A percentile compares a stretch with the other conserved stretches of the same genome.
These are phyloP conservation scores for Trachelus stipa DNA, from an alignment of 2,888 invertebrate species.

Conservation along the genomic window DNA sequence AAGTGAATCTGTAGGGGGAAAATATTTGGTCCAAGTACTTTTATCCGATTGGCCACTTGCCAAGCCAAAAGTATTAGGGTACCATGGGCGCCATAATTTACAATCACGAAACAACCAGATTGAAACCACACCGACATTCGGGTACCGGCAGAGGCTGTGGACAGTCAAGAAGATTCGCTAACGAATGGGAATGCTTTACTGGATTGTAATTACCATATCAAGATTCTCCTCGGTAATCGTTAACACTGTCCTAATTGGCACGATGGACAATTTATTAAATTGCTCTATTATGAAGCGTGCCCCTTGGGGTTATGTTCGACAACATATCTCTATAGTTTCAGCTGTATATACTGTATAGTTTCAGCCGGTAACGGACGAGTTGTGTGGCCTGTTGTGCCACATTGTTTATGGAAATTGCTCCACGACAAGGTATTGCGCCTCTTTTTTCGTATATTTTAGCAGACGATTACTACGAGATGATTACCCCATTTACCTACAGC, in stretches of 20 bases:
- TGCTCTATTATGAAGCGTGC: conserved; percentile 49
- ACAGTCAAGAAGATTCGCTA: conserved; percentile 21
- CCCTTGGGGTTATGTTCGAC: neutral
- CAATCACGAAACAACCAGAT: conserved; percentile 32
- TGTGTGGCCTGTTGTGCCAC: conserved; percentile 13
- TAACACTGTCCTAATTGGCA: conserved; percentile 49
- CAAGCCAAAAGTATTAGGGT: neutral
- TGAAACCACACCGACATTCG: conserved; percentile 11
- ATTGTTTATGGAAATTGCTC: conserved; percentile 52
- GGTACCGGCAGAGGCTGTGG: neutral
- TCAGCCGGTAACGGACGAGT: neutral
- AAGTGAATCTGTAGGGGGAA: neutral
- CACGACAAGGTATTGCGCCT: conserved; percentile 29
- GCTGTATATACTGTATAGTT: neutral
- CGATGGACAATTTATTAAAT: conserved; percentile 52
- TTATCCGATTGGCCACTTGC: neutral
- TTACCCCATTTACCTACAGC: conserved; percentile 24
- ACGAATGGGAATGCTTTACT: conserved; percentile 42
- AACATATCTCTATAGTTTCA: neutral
- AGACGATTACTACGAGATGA: conserved; percentile 30
- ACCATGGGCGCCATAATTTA: conserved; percentile 33
- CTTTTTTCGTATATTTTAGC: conserved; percentile 42
- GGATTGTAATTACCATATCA: conserved; percentile 48
- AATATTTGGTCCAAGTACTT: neutral
- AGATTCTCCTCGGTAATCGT: conserved; percentile 43